Percentiles rank a stretch among this genome's conserved stretches.
phyloP scores from a whole-genome alignment of 1,140 invertebrate species.

The Carposina sasakii region DNA sequence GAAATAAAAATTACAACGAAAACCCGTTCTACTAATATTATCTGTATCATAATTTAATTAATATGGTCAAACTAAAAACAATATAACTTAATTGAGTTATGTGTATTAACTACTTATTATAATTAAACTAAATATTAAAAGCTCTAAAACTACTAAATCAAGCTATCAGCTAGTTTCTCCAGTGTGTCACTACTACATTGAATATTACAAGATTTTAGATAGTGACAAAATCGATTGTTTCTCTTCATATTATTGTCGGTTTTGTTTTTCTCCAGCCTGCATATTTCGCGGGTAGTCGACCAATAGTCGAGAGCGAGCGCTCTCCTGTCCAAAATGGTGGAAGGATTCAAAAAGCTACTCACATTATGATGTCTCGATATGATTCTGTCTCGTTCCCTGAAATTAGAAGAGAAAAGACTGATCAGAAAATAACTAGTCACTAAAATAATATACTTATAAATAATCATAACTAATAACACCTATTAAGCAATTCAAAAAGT shows the following conservation, averaged over 20 bases:
- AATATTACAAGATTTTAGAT: slow-evolving; percentile 66
- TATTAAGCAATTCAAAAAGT: no score
- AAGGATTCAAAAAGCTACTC: slow-evolving; percentile 42
- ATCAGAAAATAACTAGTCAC: background rate
- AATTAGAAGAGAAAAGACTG: slow-evolving; percentile 28
- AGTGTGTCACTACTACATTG: slow-evolving; percentile 58
- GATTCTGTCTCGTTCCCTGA: slow-evolving; percentile 43
- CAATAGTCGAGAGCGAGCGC: slow-evolving; percentile 73
- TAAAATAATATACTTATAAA: background rate
- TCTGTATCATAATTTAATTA: no score
- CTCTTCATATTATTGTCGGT: slow-evolving; percentile 63
- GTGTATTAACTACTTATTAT: no score
- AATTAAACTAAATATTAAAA: slow-evolving; percentile 9
- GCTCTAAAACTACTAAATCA: slow-evolving; percentile 16
- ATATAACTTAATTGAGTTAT: no score
- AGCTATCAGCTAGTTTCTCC: slow-evolving; percentile 51
- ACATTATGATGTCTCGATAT: slow-evolving; percentile 42
- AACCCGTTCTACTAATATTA: no score
- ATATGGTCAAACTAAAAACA: no score
- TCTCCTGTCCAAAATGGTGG: slow-evolving; percentile 44
- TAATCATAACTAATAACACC: no score
- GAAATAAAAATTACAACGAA: no score
- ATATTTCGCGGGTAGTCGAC: slow-evolving; percentile 72
- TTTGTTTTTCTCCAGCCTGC: slow-evolving; percentile 72
- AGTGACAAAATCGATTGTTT: slow-evolving; percentile 77